phyloP scores from a whole-genome alignment of 37 sponge, comb jelly and placozoan genomes.

The Chondrilla cf. caribensis region DNA sequence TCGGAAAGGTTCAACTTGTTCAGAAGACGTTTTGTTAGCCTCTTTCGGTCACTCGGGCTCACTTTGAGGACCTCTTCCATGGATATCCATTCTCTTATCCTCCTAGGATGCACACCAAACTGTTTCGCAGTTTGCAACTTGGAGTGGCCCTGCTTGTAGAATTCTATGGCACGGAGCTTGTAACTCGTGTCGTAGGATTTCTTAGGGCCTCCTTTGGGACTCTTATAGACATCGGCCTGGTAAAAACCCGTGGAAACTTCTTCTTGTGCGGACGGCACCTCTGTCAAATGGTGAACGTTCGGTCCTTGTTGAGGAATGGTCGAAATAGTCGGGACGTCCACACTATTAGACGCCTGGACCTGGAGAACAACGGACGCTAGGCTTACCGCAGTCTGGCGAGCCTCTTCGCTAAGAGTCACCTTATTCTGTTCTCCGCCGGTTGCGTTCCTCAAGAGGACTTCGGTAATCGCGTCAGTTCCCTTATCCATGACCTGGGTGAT shows the following conservation, averaged over 20 bases:
- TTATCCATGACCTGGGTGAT: neutral
- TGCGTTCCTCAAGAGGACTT: slow-evolving; percentile 22
- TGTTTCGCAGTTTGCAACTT: slow-evolving; percentile 11
- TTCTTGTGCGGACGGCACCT: slow-evolving; percentile 1
- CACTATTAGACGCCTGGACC: slow-evolving; percentile 2
- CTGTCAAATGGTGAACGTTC: neutral
- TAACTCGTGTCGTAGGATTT: slow-evolving; percentile 3
- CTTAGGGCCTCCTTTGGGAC: slow-evolving; percentile 7
- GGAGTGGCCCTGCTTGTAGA: slow-evolving; percentile 21
- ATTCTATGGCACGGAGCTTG: slow-evolving; percentile 19
- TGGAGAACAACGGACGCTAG: neutral
- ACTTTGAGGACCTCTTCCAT: slow-evolving; percentile 24
- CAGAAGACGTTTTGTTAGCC: slow-evolving; percentile 12
- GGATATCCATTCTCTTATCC: slow-evolving; percentile 17
- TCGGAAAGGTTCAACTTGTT: slow-evolving; percentile 15
- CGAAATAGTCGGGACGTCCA: neutral
- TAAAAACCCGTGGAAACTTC: slow-evolving; percentile 11
- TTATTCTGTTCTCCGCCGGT: neutral
- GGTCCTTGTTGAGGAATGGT: neutral
- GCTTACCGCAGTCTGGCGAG: neutral
- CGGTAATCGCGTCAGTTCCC: neutral
- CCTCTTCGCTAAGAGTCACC: neutral
- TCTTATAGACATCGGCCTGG: neutral
- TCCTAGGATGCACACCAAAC: slow-evolving; percentile 12
- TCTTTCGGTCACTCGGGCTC: slow-evolving; percentile 10